phyloP scores from a whole-genome alignment of 2,888 invertebrate species.

The Campopleginae sp. region DNA sequence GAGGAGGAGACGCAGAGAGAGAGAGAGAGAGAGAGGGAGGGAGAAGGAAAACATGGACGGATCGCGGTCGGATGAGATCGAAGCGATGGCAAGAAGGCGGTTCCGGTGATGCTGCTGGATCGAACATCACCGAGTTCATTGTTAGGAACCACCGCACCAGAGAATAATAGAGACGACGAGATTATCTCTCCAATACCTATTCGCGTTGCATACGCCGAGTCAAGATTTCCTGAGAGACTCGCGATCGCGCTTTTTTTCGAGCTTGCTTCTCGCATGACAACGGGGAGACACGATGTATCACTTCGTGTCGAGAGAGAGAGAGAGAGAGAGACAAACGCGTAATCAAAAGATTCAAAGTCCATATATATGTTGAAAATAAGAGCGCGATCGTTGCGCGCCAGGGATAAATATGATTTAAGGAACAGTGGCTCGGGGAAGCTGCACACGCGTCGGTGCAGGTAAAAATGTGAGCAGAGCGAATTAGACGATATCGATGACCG shows the following conservation, averaged over 20 bases:
- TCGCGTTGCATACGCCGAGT: not conserved
- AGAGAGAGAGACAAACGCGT: slow-evolving; percentile 4
- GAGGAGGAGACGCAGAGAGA: not conserved
- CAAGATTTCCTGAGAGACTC: not conserved
- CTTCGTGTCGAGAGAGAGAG: not conserved
- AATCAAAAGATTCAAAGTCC: slow-evolving; percentile 10
- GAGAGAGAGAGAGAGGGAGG: not conserved
- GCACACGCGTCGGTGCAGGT: not conserved
- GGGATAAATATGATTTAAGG: not conserved
- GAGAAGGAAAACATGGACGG: slow-evolving; percentile 25
- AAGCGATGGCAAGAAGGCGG: slow-evolving; percentile 52
- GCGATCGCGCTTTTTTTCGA: slow-evolving; percentile 4
- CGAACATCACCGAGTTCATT: slow-evolving; percentile 73
- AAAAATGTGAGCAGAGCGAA: not conserved
- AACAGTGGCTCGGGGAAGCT: not conserved
- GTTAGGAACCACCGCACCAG: slow-evolving; percentile 61
- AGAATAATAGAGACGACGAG: slow-evolving; percentile 50
- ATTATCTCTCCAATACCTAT: slow-evolving; percentile 31
- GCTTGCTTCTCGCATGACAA: slow-evolving; percentile 1
- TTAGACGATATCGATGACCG: not conserved
- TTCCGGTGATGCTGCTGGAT: slow-evolving; percentile 67
- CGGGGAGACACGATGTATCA: not conserved
- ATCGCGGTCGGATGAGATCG: slow-evolving; percentile 58
- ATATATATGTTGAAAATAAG: slow-evolving; percentile 1
- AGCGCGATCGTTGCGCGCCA: not conserved